phyloP scores from a whole-genome alignment of 1,140 invertebrate genomes.

The Onthophagus taurus region DNA sequence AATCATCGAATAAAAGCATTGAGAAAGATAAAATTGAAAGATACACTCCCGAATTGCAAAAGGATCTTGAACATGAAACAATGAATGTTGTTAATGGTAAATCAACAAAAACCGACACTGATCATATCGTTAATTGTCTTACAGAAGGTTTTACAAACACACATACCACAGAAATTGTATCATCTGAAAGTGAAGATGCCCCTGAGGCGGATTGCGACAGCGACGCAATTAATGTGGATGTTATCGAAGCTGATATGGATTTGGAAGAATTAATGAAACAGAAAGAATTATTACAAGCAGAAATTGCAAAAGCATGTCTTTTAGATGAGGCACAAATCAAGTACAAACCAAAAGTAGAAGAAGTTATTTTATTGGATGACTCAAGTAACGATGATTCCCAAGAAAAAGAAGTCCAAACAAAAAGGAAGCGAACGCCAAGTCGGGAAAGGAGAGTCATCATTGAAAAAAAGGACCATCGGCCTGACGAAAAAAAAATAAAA shows the following conservation, averaged over 20 bases:
- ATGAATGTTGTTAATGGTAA: constrained; percentile 26
- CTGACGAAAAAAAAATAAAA: constrained; percentile 19
- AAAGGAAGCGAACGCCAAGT: constrained; percentile 34
- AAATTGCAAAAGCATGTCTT: constrained; percentile 48
- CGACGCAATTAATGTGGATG: constrained; percentile 58
- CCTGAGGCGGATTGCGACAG: constrained; percentile 61
- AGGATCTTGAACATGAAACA: constrained; percentile 17
- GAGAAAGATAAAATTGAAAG: constrained; percentile 27
- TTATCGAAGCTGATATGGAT: constrained; percentile 78
- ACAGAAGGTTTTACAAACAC: constrained; percentile 23
- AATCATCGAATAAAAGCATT: constrained; percentile 13
- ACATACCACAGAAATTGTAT: constrained; percentile 50
- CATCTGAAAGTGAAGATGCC: constrained; percentile 58
- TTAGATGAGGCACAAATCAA: constrained; percentile 37
- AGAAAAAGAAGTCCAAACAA: constrained; percentile 31
- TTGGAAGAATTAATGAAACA: constrained; percentile 81
- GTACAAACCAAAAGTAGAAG: constrained; percentile 22
- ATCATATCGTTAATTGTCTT: constrained; percentile 29
- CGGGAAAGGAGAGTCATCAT: constrained; percentile 31
- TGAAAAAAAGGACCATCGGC: constrained; percentile 17
- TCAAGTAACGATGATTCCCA: constrained; percentile 34
- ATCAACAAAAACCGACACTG: constrained; percentile 20
- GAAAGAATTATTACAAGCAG: constrained; percentile 62
- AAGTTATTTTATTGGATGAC: constrained; percentile 35
- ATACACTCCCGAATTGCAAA: constrained; percentile 34